Percentiles rank a stretch among this genome's conserved stretches.
phyloP scores from a whole-genome alignment of 1,140 invertebrate genomes.

The Musca domestica region DNA sequence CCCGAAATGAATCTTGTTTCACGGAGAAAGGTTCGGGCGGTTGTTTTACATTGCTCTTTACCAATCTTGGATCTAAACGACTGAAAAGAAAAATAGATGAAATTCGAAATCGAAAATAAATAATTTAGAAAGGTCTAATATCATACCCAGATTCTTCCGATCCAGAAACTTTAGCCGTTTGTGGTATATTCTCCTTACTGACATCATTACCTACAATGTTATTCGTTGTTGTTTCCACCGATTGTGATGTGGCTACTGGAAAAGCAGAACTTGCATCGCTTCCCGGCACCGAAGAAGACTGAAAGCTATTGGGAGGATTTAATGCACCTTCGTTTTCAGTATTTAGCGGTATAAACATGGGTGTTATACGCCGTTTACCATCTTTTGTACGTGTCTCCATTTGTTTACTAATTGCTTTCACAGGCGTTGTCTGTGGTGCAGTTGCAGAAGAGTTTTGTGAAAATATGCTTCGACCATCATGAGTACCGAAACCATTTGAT shows the following conservation, averaged over 20 bases:
- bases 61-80: constrained; percentile 23
- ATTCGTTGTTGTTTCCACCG: background rate
- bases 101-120: background rate
- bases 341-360: constrained; percentile 83
- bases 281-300: no score
- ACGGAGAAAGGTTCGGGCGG: constrained; percentile 7
- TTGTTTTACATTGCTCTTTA: constrained; percentile 21
- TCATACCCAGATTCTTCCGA: no score
- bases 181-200: no score
- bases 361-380: constrained; percentile 91
- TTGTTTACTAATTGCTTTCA: constrained; percentile 83
- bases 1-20: background rate
- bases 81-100: constrained; percentile 13
- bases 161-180: no score
- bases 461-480: background rate
- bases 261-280: no score
- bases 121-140: no score
- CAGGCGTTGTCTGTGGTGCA: constrained; percentile 26
- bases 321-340: constrained; percentile 28
- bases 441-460: constrained; percentile 22
- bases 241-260: no score
- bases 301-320: background rate
- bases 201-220: no score
- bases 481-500: constrained; percentile 13
- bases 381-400: constrained; percentile 93